phyloP scores from a whole-genome alignment of 2,888 invertebrate species.

The Pandemis corylana region DNA sequence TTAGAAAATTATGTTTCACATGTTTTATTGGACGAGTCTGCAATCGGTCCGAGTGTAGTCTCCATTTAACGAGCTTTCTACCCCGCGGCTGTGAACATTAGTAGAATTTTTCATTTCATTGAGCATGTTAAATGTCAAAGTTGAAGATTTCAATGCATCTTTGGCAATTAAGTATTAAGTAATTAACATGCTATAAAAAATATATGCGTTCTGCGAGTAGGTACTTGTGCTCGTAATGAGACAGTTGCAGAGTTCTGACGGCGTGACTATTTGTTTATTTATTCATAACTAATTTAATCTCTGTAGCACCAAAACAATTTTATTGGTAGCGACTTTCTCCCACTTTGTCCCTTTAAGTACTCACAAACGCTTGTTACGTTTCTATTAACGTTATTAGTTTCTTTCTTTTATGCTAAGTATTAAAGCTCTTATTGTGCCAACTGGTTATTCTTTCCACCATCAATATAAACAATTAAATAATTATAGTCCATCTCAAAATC shows the following conservation, averaged over 20 bases:
- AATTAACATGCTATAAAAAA: not conserved
- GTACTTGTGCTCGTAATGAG: too few species aligned
- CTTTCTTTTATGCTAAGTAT: too few species aligned
- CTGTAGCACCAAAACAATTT: too few species aligned
- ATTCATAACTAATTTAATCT: too few species aligned
- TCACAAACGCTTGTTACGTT: too few species aligned
- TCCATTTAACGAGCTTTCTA: slow-evolving; percentile 29
- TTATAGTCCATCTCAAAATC: not conserved
- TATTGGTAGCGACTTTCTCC: too few species aligned
- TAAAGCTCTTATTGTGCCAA: not conserved
- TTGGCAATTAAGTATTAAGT: not conserved
- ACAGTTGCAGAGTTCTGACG: too few species aligned
- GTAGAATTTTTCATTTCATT: slow-evolving; percentile 18
- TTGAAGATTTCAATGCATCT: not conserved
- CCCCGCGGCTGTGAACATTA: slow-evolving; percentile 23
- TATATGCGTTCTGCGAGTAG: not conserved
- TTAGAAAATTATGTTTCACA: not conserved
- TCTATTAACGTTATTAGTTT: too few species aligned
- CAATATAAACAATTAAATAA: not conserved
- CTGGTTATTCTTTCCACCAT: not conserved
- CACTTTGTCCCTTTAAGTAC: too few species aligned
- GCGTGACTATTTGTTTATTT: too few species aligned
- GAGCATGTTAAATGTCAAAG: slow-evolving; percentile 22
- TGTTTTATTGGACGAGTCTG: slow-evolving; percentile 32
- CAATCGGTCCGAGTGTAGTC: slow-evolving; percentile 19